Conservation (phyloP, 2,113 vertebrate genomes). For the Pyrgilauda ruficollis region DNA sequence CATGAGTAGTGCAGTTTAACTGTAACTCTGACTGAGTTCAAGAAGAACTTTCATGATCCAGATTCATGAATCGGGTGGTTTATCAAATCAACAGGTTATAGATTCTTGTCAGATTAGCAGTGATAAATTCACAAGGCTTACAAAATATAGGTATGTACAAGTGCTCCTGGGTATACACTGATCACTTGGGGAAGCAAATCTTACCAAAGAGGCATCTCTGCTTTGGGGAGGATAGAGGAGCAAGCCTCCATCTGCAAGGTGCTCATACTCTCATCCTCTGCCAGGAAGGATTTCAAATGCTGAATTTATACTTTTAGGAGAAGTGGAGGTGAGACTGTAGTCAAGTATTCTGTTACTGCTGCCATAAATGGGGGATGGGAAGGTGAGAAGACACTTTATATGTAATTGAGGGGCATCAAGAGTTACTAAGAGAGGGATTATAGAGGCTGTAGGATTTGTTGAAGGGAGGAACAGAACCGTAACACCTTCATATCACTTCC, state of each 20-base stretch:
- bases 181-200: background rate
- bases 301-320: background rate
- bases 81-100: background rate
- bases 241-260: background rate
- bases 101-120: background rate
- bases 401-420: background rate
- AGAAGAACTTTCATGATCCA: background rate
- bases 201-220: background rate
- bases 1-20: background rate
- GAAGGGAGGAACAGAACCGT: rapidly evolving
- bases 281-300: background rate
- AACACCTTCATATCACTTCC: rapidly evolving
- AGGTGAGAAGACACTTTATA: background rate
- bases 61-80: background rate
- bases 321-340: background rate
- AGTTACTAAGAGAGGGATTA: background rate
- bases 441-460: background rate
- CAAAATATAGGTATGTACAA: too few species aligned
- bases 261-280: background rate
- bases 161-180: rapidly evolving
- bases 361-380: too few species aligned
- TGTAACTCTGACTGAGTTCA: background rate
- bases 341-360: background rate
- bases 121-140: background rate
- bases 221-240: background rate